Base-by-base conservation (phyloP, 2,113 vertebrate genomes). In the Sphaerodactylus townsendi region DNA sequence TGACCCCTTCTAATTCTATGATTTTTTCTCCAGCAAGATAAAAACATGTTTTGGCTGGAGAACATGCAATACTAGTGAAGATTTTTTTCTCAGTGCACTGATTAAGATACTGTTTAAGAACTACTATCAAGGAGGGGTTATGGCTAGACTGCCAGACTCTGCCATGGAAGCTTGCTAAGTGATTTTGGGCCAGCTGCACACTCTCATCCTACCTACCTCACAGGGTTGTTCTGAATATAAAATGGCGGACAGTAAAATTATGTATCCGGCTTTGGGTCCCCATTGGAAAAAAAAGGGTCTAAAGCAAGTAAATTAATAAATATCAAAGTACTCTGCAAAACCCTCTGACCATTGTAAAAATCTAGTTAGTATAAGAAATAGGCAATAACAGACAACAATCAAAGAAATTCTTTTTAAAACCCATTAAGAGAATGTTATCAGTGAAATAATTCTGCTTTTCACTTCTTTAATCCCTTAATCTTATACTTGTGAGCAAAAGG, bases 341-440 rank as follows among this genome's bases (percentile, higher is more conserved):
- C 79, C 76, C 79, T 88, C 80, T 78, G 90, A 92, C 83, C 73
- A 82, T 65, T 89, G 80, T 10, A 44, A 56, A 86, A 76, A 88
- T 48, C 79, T 19, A 6, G 87, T 79, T 88, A 89, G 82, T n/a
- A 83, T 86, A 82, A 44, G 28, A 41, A 73, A 83, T 68, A 23
- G 19, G 23, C 53, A 56, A 56, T 56, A 56, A 56, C 23, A 56
- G 35, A 78, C 91, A 70, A 85, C 56, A 88, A 89, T 44, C 72
- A 66, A 76, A 17, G 41, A 75, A 46, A 76, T 65, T 76, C 10
- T n/a, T 79, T 73, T 78, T 71, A 33, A 59, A 81, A 74, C 62
- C 19, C 48, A 33, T 50, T 37, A 39, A 68, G 83, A 59, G 5
- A 79, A 89, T 15, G 62, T 56, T 77, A 82, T 86, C 35, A 35